Percentiles rank a stretch among this genome's conserved stretches.
Evolutionary conservation across 2,888 invertebrate genomes (phyloP).

Genomic region (Brenthis ino): DNA sequence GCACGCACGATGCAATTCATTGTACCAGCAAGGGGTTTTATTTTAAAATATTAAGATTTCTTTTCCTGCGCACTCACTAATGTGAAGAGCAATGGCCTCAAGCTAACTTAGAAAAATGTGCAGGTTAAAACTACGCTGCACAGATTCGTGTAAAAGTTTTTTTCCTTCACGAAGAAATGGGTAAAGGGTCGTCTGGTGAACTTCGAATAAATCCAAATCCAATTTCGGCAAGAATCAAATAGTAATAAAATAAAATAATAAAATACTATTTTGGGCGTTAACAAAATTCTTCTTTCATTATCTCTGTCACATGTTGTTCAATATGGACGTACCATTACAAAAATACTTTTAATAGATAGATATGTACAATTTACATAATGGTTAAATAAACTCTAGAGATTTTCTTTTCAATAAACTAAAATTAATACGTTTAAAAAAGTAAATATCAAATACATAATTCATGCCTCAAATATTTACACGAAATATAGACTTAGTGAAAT

Average conservation of each 20-base stretch:
- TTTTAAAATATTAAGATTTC: constrained; percentile 3
- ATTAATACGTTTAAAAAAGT: not conserved
- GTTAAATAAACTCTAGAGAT: not conserved
- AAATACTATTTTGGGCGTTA: no score
- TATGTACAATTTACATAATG: no score
- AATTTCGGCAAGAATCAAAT: no score
- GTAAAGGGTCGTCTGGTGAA: no score
- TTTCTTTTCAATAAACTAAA: not conserved
- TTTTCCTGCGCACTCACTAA: not conserved
- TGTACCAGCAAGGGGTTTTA: not conserved
- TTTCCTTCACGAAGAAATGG: no score
- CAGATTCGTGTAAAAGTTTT: no score
- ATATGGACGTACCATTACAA: no score
- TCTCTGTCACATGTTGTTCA: no score
- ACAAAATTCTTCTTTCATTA: no score
- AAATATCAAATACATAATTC: constrained; percentile 9
- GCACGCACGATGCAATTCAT: constrained; percentile 15
- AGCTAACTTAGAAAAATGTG: not conserved
- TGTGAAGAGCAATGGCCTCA: not conserved
- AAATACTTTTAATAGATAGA: no score
- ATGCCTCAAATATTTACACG: constrained; percentile 7
- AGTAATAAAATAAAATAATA: no score
- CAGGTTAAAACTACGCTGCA: not conserved
- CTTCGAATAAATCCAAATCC: no score
- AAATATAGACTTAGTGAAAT: constrained; percentile 26